Base-by-base conservation (phyloP, 2,888 invertebrate genomes). In the Anticlea derivata region DNA sequence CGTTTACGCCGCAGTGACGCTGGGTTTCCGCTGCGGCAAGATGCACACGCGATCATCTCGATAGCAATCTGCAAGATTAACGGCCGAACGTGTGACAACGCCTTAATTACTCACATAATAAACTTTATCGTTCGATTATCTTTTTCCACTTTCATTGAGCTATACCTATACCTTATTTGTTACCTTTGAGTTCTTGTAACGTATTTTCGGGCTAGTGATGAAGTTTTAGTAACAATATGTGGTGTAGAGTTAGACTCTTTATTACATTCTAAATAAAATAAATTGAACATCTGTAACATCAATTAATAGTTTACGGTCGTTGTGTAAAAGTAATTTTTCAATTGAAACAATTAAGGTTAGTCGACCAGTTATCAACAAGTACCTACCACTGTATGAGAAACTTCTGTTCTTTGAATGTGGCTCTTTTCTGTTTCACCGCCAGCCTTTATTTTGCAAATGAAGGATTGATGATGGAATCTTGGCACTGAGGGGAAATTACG, bases 271-370 rank as follows among this genome's bases (percentile, higher is more conserved):
- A 66, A 70, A 76, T 78, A 65, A 70, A 75, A 73, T 73, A 65
- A 76, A 77, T 73, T 70, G 77, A 76, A 69, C 79, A 75, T 77
- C 75, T 78, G 76, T 76, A 72, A 75, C 75, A 79, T 71, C 80
- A 79, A 85, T 80, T 78, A 84, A 75, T 53, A 69, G 73, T 82
- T 76, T 68, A 68, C 50, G 74, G 65, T 68, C 70, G 66, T 70
- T 75, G 74, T 70, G 77, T 73, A 72, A 75, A 78, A 74, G 75
- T 72, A 68, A 75, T 88, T 85, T 84, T 82, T 81, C 88, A 90
- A 89, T 90, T 88, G 75, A 86, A 78, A 68, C 88, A 86, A 90
- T 90, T 90, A 78, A 79, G 89, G 89, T 84, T 81, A 87, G 63
- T 78, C 66, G 75, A 68, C 60, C 75, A 62, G 62, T 61, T 65